Evolutionary conservation across 1,140 invertebrate genomes (phyloP).

Genomic region (Ericerus pela): DNA sequence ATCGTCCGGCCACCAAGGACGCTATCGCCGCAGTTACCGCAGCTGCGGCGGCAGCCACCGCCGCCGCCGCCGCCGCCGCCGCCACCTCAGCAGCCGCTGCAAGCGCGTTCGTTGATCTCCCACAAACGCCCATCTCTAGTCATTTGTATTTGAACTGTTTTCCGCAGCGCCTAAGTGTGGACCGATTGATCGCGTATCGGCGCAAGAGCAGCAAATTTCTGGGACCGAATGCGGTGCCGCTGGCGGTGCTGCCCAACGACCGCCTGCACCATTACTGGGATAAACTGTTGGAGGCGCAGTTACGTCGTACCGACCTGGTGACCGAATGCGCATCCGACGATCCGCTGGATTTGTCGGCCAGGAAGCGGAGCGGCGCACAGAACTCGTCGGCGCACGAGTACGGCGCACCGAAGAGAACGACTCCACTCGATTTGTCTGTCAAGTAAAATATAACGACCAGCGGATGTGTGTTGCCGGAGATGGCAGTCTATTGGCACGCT

Average conservation of each 20-base stretch:
- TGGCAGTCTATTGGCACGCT: too few species aligned
- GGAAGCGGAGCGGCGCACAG: background rate
- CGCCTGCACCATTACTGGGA: background rate
- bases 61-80: background rate
- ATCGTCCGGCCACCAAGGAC: background rate
- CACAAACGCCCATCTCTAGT: background rate
- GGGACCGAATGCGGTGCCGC: background rate
- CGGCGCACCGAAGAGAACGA: background rate
- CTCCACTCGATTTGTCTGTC: background rate
- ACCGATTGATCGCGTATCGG: background rate
- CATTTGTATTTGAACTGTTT: constrained; percentile 9
- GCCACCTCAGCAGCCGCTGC: too few species aligned
- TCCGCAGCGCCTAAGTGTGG: background rate
- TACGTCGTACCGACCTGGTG: background rate
- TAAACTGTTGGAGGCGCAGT: background rate
- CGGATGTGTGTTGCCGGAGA: too few species aligned
- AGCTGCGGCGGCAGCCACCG: background rate
- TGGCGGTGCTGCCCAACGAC: background rate
- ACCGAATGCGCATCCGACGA: background rate
- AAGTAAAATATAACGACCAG: too few species aligned
- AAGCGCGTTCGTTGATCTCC: background rate
- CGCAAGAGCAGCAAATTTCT: background rate
- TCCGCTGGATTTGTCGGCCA: background rate
- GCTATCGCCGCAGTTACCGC: background rate
- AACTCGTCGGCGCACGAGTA: too few species aligned